Percentiles rank a stretch among this genome's conserved stretches.
These are phyloP conservation scores for Pseudopleuronectes americanus DNA, from an alignment of 2,797 vertebrate genomes.

Conservation along the genomic window DNA sequence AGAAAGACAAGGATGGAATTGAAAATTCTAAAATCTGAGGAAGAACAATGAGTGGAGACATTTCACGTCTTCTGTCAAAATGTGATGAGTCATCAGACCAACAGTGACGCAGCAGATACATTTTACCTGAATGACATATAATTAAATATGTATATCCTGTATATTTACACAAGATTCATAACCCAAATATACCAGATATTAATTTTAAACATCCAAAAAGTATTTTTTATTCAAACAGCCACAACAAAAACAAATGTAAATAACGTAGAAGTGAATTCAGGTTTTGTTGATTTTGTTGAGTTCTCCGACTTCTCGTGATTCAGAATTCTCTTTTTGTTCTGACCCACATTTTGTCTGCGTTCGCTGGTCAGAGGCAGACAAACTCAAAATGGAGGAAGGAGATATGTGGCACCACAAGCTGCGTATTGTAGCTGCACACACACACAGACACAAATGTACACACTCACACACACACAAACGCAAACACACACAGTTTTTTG, in stretches of 20 bases:
- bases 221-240: no score
- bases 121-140: no score
- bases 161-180: no score
- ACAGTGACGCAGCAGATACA: no score
- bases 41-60: neutral
- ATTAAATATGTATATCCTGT: no score
- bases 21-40: neutral
- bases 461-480: neutral
- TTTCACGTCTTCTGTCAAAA: neutral
- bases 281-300: no score
- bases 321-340: neutral
- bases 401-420: slow-evolving; percentile 24
- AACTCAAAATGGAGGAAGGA: slow-evolving; percentile 73
- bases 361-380: slow-evolving; percentile 34
- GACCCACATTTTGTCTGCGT: slow-evolving; percentile 71
- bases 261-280: no score
- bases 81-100: neutral
- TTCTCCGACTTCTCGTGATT: no score
- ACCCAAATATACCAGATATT: no score
- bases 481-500: slow-evolving; percentile 3
- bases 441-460: neutral
- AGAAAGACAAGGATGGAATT: neutral
- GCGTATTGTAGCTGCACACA: no score
- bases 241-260: no score
- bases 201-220: no score